These are phyloP conservation scores for Cavia porcellus DNA, from an alignment of 2,113 vertebrate species.

Conservation along the genomic window DNA sequence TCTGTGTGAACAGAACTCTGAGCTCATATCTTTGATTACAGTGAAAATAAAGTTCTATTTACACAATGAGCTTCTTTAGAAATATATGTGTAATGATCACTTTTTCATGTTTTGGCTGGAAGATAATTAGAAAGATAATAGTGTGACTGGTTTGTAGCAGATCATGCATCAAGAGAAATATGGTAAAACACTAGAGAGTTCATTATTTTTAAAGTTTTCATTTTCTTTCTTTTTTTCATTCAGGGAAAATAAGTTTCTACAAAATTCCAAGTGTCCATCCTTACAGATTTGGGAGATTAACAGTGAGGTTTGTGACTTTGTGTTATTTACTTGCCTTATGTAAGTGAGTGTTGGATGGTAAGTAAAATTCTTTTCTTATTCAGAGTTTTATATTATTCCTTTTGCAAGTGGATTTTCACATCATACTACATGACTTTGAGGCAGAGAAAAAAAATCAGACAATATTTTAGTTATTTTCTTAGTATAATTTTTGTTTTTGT, in stretches of 20 bases:
- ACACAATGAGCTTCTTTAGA: constrained; percentile 27
- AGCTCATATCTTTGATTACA: constrained; percentile 33
- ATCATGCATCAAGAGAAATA: constrained; percentile 24
- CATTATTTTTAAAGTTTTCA: constrained; percentile 15
- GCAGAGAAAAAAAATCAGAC: constrained; percentile 17
- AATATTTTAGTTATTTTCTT: not conserved
- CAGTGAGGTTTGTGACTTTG: not conserved
- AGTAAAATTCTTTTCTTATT: constrained; percentile 28
- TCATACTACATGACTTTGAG: not conserved
- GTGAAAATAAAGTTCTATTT: constrained; percentile 44
- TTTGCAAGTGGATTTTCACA: not conserved
- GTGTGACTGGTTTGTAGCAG: constrained; percentile 56
- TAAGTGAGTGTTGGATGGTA: constrained; percentile 1
- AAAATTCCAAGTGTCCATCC: constrained; percentile 6
- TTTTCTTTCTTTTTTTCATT: not conserved
- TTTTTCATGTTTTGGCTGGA: constrained; percentile 28
- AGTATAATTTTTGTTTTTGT: constrained; percentile 15
- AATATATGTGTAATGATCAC: not conserved
- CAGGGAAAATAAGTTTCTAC: not conserved
- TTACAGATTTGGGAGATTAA: not conserved
- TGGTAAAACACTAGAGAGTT: constrained; percentile 10
- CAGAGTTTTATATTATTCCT: not conserved
- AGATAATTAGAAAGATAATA: constrained; percentile 45
- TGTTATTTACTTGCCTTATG: not conserved
- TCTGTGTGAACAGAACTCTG: constrained; percentile 19